phyloP scores from a whole-genome alignment of 2,113 vertebrate species.

The Corvus moneduloides region DNA sequence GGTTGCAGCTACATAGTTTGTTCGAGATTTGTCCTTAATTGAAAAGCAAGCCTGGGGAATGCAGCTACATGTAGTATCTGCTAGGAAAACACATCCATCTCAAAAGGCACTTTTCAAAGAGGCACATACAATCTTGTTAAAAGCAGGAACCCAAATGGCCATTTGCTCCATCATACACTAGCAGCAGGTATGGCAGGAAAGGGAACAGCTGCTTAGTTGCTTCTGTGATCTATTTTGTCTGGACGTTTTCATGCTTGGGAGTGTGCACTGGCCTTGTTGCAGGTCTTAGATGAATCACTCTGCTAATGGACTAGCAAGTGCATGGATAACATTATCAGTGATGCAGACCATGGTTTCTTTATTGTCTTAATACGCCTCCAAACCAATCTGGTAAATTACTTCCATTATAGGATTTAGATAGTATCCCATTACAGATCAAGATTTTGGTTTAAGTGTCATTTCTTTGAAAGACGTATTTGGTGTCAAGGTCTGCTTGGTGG shows the following conservation, averaged over 20 bases:
- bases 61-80: background rate
- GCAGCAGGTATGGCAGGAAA: background rate
- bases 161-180: background rate
- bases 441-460: conserved; percentile 66
- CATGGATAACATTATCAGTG: conserved; percentile 58
- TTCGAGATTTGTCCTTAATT: background rate
- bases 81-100: background rate
- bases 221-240: conserved; percentile 33
- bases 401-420: conserved; percentile 58
- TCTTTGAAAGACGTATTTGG: conserved; percentile 46
- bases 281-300: conserved; percentile 63
- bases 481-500: background rate
- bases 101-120: conserved; percentile 19
- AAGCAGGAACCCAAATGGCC: background rate
- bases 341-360: conserved; percentile 42
- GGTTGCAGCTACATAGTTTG: background rate
- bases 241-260: conserved; percentile 17
- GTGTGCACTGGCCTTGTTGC: background rate
- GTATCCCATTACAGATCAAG: conserved; percentile 61
- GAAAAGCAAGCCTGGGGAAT: background rate
- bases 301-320: conserved; percentile 71
- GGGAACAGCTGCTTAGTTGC: conserved; percentile 10
- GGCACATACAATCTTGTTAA: conserved; percentile 12
- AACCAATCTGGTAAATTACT: conserved; percentile 69
- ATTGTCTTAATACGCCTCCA: conserved; percentile 57